Conservation (phyloP, 2,797 vertebrate genomes). For the Pseudotriccus pelzelni region DNA sequence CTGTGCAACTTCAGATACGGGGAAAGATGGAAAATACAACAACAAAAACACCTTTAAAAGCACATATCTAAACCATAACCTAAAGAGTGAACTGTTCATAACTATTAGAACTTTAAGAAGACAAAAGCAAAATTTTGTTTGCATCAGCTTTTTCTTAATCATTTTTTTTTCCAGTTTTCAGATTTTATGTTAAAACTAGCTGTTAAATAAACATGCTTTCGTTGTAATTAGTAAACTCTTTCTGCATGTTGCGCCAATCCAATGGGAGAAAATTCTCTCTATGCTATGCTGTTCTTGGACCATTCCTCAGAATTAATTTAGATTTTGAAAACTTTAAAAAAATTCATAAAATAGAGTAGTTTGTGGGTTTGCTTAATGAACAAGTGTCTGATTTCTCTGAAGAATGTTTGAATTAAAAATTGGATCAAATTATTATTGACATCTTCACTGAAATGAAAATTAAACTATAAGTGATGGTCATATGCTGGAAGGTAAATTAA, state of each 20-base stretch:
- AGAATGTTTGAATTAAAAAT: background rate
- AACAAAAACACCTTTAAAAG: background rate
- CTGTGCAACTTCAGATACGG: background rate
- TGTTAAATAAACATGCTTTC: background rate
- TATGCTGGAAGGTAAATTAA: background rate
- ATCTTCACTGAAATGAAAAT: background rate
- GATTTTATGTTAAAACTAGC: background rate
- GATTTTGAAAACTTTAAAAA: background rate
- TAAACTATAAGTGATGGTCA: background rate
- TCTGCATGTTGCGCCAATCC: background rate
- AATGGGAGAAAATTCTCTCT: background rate
- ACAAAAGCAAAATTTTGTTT: background rate
- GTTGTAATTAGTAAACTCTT: background rate
- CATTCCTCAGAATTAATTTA: background rate
- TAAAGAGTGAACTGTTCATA: background rate
- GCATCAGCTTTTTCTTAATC: background rate
- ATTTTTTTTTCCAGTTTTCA: background rate
- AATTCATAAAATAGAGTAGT: background rate
- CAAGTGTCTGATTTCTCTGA: background rate
- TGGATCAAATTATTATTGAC: background rate
- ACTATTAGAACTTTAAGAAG: background rate
- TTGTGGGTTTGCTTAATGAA: background rate
- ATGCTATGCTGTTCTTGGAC: background rate
- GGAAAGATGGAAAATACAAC: background rate
- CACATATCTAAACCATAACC: background rate